Conservation (phyloP, 2,113 vertebrate genomes). For the Syngnathus scovelli region DNA sequence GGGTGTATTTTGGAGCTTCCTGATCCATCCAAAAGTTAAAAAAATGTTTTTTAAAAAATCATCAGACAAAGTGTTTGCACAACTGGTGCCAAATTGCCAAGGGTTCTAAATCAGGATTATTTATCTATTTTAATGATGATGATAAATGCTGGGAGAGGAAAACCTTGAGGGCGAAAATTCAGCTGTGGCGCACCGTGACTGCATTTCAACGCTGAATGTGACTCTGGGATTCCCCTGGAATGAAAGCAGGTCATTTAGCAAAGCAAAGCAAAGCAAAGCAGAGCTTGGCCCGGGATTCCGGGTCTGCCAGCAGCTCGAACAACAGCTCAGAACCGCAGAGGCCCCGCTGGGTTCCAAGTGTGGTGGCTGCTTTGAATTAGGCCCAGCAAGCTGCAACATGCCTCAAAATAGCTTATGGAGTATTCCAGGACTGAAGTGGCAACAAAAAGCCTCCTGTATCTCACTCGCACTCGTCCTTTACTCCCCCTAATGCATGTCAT, state of each 20-base stretch:
- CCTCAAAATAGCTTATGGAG: conserved; percentile 58
- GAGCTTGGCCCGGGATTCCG: conserved; percentile 43
- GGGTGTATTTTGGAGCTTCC: too few species aligned
- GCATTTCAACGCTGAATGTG: conserved; percentile 21
- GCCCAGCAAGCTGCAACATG: conserved; percentile 69
- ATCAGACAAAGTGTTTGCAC: conserved; percentile 14
- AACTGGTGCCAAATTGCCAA: conserved; percentile 11
- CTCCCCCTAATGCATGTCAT: conserved; percentile 34
- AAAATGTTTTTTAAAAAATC: conserved; percentile 7
- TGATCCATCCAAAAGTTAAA: neutral
- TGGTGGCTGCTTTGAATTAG: conserved; percentile 72
- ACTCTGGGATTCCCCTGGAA: conserved; percentile 63
- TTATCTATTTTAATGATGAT: conserved; percentile 19
- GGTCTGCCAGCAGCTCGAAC: conserved; percentile 53
- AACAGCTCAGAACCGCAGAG: conserved; percentile 67
- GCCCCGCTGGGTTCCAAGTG: conserved; percentile 64
- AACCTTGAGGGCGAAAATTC: conserved; percentile 13
- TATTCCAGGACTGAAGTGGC: conserved; percentile 45
- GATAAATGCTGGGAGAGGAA: conserved; percentile 16
- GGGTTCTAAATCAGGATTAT: conserved; percentile 24
- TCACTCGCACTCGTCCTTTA: conserved; percentile 34
- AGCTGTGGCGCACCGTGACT: conserved; percentile 17
- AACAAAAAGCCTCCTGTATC: conserved; percentile 58
- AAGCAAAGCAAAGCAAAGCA: conserved; percentile 31
- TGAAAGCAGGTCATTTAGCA: conserved; percentile 46